phyloP scores from a whole-genome alignment of 2,113 vertebrate species.

The Calonectris borealis region DNA sequence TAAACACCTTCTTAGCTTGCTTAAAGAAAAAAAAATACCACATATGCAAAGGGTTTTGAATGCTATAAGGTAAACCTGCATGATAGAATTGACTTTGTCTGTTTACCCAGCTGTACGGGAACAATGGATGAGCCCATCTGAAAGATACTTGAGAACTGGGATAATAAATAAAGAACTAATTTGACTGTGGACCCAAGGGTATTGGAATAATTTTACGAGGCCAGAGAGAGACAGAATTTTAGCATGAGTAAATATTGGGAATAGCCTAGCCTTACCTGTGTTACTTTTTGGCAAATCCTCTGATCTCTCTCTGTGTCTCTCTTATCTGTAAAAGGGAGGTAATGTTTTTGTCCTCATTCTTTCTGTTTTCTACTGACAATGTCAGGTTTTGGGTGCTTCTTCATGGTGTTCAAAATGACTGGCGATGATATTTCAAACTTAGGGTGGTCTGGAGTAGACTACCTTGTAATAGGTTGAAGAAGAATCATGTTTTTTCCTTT shows the following conservation, averaged over 20 bases:
- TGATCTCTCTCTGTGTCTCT: background rate
- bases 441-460: background rate
- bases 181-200: conserved; percentile 34
- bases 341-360: conserved; percentile 12
- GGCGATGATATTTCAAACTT: background rate
- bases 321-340: conserved; percentile 6
- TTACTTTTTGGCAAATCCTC: background rate
- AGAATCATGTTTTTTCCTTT: background rate
- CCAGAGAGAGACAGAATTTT: conserved; percentile 6
- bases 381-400: background rate
- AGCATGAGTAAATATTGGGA: conserved; percentile 9
- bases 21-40: background rate
- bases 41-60: background rate
- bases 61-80: conserved; percentile 3
- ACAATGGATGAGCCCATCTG: conserved; percentile 29
- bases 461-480: background rate
- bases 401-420: background rate
- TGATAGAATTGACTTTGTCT: conserved; percentile 27
- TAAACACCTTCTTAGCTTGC: background rate
- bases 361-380: background rate
- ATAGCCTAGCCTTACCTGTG: conserved; percentile 12
- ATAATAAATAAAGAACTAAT: conserved; percentile 66
- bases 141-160: conserved; percentile 49
- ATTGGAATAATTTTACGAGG: conserved; percentile 35
- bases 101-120: conserved; percentile 52